Percentiles rank a stretch among this genome's conserved stretches.
Evolutionary conservation across 2,888 invertebrate species (phyloP).

Genomic region (Phytoseiulus persimilis): DNA sequence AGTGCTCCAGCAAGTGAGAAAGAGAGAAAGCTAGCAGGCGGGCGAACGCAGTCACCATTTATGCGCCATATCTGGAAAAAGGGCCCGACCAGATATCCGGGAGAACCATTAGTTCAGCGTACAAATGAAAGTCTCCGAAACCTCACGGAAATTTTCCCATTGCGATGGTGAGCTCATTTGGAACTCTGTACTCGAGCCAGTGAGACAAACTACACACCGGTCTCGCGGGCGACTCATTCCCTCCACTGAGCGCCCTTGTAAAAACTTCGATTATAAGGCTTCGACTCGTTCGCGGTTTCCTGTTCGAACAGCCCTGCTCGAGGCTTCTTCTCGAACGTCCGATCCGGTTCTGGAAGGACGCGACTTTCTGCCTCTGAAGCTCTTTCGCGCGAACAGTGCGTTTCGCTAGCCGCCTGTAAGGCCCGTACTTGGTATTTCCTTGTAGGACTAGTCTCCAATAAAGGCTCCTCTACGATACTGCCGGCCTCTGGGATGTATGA

Average conservation of each 20-base stretch:
- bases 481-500: background rate
- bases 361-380: no score
- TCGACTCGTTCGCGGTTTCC: background rate
- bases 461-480: background rate
- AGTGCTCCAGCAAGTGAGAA: background rate
- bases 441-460: no score
- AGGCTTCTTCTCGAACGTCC: no score
- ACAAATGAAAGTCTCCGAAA: background rate
- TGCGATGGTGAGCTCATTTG: background rate
- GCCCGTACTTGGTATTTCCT: no score
- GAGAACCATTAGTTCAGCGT: background rate
- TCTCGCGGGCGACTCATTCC: background rate
- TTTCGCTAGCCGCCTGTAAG: no score
- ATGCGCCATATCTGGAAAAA: conserved; percentile 5
- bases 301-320: no score
- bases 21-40: background rate
- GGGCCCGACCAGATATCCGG: background rate
- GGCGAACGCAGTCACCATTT: background rate
- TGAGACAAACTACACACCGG: background rate
- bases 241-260: background rate
- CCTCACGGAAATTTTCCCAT: background rate
- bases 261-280: background rate
- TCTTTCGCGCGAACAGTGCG: no score
- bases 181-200: background rate
- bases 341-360: no score